Conservation (phyloP, 2,888 invertebrate genomes). For the Melipona bicolor region DNA sequence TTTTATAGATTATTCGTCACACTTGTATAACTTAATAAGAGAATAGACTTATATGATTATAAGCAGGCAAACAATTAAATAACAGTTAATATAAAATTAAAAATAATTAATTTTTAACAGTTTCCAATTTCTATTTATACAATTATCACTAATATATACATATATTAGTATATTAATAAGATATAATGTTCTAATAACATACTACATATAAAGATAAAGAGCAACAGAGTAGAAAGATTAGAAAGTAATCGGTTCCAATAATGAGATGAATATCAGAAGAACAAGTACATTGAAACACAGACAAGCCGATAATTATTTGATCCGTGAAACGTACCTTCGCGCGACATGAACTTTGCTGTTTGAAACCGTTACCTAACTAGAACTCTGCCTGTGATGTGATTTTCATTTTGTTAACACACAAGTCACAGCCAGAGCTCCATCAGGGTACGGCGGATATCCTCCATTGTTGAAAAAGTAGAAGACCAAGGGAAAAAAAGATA, state of each 20-base stretch:
- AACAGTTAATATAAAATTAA: neutral
- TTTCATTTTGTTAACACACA: slow-evolving; percentile 86
- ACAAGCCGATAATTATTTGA: slow-evolving; percentile 54
- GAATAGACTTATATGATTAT: slow-evolving; percentile 18
- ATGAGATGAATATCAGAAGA: neutral
- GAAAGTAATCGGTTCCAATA: neutral
- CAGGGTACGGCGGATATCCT: slow-evolving; percentile 81
- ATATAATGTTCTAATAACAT: neutral
- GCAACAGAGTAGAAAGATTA: neutral
- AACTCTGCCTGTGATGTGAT: slow-evolving; percentile 98
- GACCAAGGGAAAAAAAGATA: slow-evolving; percentile 53
- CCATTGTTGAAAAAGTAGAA: slow-evolving; percentile 59
- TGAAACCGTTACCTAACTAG: slow-evolving; percentile 88
- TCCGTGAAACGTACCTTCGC: slow-evolving; percentile 71
- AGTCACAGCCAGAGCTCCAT: slow-evolving; percentile 93
- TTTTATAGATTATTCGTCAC: neutral
- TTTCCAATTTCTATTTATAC: neutral
- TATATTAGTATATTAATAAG: neutral
- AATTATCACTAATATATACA: neutral
- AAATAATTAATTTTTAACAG: neutral
- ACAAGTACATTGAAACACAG: slow-evolving; percentile 24
- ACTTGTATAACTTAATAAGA: neutral
- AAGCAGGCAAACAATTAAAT: slow-evolving; percentile 13
- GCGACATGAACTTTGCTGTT: slow-evolving; percentile 71
- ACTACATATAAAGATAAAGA: neutral